phyloP scores from a whole-genome alignment of 2,113 vertebrate species.

The Calcarius ornatus region DNA sequence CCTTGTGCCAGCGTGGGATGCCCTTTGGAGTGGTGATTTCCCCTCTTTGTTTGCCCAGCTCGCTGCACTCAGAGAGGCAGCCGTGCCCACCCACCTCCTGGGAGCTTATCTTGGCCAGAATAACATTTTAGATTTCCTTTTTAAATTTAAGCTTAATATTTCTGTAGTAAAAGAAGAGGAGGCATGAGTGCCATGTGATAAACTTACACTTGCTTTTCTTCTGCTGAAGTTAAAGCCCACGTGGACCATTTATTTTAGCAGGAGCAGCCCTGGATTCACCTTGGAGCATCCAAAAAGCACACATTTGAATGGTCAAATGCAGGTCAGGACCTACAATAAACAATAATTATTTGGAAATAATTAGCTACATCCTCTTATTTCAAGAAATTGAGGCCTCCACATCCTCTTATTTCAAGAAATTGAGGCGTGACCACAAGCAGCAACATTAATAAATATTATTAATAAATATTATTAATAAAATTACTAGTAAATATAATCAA shows the following conservation, averaged over 20 bases:
- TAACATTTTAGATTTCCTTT: background rate
- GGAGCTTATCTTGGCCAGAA: background rate
- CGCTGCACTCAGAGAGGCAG: background rate
- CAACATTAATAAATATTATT: background rate
- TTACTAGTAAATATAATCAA: background rate
- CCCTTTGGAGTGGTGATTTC: background rate
- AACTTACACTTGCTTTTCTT: background rate
- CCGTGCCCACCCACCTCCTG: background rate
- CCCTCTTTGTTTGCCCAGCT: background rate
- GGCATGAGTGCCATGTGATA: background rate
- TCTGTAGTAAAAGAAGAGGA: background rate
- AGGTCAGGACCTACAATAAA: background rate
- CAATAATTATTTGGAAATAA: background rate
- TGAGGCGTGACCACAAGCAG: fast-evolving
- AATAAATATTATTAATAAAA: too few relatives aligned
- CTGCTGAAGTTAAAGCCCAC: background rate
- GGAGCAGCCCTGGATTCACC: background rate
- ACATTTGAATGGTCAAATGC: background rate
- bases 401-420: background rate
- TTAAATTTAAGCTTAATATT: background rate
- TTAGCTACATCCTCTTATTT: background rate
- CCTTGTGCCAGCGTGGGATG: background rate
- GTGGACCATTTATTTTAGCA: background rate
- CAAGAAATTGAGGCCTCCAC: background rate
- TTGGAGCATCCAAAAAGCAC: background rate